A percentile compares a stretch with the other conserved stretches of the same genome.
Evolutionary conservation across 2,113 vertebrate genomes (phyloP).

Genomic region (Burhinus bistriatus): DNA sequence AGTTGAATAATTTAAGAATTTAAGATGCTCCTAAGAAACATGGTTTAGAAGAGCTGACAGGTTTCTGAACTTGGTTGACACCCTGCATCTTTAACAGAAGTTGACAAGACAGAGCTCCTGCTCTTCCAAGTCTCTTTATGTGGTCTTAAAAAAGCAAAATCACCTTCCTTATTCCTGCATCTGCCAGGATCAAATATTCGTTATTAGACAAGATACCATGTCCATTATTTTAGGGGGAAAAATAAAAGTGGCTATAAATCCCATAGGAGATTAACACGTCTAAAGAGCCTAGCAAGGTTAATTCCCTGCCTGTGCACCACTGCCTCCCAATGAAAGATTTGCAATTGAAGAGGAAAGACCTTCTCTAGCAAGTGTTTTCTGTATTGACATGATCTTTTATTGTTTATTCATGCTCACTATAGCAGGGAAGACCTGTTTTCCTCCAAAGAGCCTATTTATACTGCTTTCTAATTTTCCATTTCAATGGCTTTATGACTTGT

Average conservation of each 20-base stretch:
- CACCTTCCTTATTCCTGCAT: background rate
- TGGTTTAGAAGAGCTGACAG: background rate
- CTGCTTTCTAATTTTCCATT: slow-evolving; percentile 73
- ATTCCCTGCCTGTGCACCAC: background rate
- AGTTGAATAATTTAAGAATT: background rate
- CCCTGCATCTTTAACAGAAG: background rate
- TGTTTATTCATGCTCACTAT: slow-evolving; percentile 69
- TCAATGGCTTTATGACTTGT: slow-evolving; percentile 60
- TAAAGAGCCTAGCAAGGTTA: background rate
- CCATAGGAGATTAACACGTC: background rate
- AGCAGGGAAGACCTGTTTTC: slow-evolving; percentile 63
- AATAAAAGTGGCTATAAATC: background rate
- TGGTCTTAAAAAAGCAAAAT: background rate
- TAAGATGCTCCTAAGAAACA: background rate
- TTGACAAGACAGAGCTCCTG: background rate
- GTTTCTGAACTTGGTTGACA: background rate
- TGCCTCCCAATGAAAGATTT: background rate
- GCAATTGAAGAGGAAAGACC: background rate
- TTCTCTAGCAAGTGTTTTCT: background rate
- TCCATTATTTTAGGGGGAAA: background rate
- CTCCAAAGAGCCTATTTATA: slow-evolving; percentile 54
- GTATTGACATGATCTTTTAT: slow-evolving; percentile 21
- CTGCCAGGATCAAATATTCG: background rate
- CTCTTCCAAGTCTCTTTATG: background rate
- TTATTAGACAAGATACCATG: background rate